phyloP scores from a whole-genome alignment of 2,113 vertebrate genomes.

The Oncorhynchus keta region DNA sequence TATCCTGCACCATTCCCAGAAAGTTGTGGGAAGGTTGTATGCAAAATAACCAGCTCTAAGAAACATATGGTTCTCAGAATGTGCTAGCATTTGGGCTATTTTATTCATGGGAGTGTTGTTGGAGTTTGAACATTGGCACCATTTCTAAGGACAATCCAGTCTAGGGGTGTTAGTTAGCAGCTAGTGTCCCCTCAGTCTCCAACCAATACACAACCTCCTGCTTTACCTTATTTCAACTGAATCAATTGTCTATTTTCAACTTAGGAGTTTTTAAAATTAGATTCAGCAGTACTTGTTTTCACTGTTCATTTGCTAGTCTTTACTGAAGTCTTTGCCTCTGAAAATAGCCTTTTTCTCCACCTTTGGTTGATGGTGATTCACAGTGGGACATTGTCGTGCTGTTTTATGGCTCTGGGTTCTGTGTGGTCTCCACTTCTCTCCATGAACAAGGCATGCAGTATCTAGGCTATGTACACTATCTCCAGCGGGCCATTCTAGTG shows the following conservation, averaged over 20 bases:
- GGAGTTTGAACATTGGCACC: slow-evolving; percentile 46
- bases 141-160: slow-evolving; percentile 21
- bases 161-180: slow-evolving; percentile 35
- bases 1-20: too few species aligned
- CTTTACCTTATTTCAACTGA: slow-evolving; percentile 47
- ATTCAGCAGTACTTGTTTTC: background rate
- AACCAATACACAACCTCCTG: slow-evolving; percentile 20
- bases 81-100: background rate
- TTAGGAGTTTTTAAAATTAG: background rate
- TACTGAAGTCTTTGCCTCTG: background rate
- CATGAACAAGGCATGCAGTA: background rate
- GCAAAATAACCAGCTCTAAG: too few species aligned
- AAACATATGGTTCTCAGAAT: too few species aligned
- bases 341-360: background rate
- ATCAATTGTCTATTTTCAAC: background rate
- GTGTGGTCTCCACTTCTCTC: background rate
- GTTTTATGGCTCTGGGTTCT: background rate
- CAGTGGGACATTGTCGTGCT: background rate
- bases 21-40: too few species aligned
- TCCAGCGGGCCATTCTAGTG: background rate
- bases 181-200: background rate
- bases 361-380: background rate
- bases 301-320: background rate
- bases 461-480: background rate
- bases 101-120: slow-evolving; percentile 20